These are phyloP conservation scores for Lamprologus speciosus DNA, from an alignment of 2,113 vertebrate species.

Conservation along the genomic window DNA sequence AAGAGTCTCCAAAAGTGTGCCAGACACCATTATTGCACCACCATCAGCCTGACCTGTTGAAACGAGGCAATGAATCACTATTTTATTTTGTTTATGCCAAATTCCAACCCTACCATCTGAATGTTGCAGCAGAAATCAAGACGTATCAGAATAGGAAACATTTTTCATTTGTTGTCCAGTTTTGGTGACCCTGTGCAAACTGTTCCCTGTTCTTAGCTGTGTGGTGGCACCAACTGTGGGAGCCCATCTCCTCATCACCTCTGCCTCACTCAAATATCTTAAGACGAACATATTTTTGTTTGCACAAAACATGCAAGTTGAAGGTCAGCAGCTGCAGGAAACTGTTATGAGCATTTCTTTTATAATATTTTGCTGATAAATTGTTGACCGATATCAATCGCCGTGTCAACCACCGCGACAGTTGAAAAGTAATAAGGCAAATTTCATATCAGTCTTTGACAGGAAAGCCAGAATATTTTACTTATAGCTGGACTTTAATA, in stretches of 20 bases:
- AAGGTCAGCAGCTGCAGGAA: not conserved
- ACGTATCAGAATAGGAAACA: rapidly evolving
- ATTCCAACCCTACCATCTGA: not conserved
- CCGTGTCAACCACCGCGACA: rapidly evolving
- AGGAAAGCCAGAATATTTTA: not conserved
- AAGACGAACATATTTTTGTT: rapidly evolving
- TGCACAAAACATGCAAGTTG: not conserved
- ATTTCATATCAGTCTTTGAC: not conserved
- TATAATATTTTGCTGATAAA: not conserved
- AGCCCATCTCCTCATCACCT: not conserved
- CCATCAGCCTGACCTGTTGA: not conserved
- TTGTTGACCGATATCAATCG: not conserved
- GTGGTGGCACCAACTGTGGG: not conserved
- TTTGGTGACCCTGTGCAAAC: not conserved
- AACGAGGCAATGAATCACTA: not conserved
- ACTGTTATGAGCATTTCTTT: not conserved
- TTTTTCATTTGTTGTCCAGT: not conserved
- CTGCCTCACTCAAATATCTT: not conserved
- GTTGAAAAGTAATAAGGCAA: not conserved
- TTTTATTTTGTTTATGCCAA: not conserved
- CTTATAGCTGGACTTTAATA: not conserved
- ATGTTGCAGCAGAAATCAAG: not conserved
- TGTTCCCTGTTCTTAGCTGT: rapidly evolving
- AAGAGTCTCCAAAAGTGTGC: not conserved
- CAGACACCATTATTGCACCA: not conserved